Evolutionary conservation across 2,888 invertebrate species (phyloP), one percentile per base, ranked within the genome.

Genomic region (Glyphotaelius pellucidus): DNA sequence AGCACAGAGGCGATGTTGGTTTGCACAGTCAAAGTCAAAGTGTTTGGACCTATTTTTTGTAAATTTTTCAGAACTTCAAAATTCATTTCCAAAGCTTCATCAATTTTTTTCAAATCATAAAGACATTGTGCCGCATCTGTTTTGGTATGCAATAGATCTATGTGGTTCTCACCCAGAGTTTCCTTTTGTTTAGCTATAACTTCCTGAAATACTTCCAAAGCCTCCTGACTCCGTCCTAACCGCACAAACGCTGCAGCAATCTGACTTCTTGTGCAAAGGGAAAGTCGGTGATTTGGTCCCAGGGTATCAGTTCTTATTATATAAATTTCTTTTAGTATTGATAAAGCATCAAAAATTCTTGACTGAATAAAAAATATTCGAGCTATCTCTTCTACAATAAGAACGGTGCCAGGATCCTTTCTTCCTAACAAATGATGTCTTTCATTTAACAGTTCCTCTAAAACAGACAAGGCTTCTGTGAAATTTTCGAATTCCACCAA

Each of bases 41-140:
- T 86, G 84, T 30, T 84, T 11, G 31, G 30, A 15, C 52, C 52
- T 25, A 52, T 15, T 67, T 19, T n/a, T 67, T 25, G 88, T 12
- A 30, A 67, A 2, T 32, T 9, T 89, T 89, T 35, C 14, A 79
- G 79, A 79, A 32, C 79, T 30, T 79, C 79, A n/a, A n/a, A n/a
- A 89, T 89, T 89, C 30, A 89, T 25, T 19, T 89, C 25, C 11
- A 89, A 32, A 14, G 88, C 88, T 32, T 89, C 88, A 11, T 89
- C 87, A 30, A 31, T 19, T n/a, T 47, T 42, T 52, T 52, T 52
- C 67, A 52, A 52, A 52, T 47, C 67, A 52, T 67, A 15, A 30
- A 87, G 67, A 52, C 31, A 47, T 32, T 52, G 19, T 52, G 47
- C 87, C 4, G 19, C 19, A 31, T 47, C 67, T 31, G 11, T 87